phyloP scores from a whole-genome alignment of 2,797 vertebrate genomes.

The Peromyscus nudipes region DNA sequence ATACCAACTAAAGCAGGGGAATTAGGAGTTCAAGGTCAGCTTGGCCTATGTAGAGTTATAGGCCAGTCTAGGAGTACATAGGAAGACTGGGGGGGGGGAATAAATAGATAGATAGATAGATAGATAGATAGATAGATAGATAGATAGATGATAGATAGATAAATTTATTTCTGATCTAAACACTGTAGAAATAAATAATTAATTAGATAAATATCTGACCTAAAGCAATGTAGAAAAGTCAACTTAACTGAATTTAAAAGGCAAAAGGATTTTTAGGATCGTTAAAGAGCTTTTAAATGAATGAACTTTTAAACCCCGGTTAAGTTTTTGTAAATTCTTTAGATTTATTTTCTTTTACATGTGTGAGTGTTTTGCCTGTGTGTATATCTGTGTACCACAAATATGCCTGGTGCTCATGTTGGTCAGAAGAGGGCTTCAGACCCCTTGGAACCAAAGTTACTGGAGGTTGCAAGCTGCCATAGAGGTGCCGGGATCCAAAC shows the following conservation, averaged over 20 bases:
- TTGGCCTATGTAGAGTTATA: background rate
- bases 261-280: background rate
- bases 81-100: background rate
- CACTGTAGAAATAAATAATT: background rate
- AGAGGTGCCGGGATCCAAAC: background rate
- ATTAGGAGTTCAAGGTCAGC: background rate
- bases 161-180: background rate
- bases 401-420: background rate
- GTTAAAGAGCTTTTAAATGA: background rate
- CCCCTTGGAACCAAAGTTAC: background rate
- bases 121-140: too few relatives aligned
- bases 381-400: background rate
- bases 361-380: background rate
- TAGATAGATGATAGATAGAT: too few relatives aligned
- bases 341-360: background rate
- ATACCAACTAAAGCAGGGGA: background rate
- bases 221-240: background rate
- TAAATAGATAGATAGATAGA: too few relatives aligned
- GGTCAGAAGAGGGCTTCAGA: background rate
- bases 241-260: constrained; percentile 10
- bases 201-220: background rate
- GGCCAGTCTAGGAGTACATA: background rate
- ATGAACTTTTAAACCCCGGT: background rate
- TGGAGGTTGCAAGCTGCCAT: too few relatives aligned
- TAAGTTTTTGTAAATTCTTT: background rate